Conservation (phyloP, 2,113 vertebrate species). For the Vulpes ferrilata region DNA sequence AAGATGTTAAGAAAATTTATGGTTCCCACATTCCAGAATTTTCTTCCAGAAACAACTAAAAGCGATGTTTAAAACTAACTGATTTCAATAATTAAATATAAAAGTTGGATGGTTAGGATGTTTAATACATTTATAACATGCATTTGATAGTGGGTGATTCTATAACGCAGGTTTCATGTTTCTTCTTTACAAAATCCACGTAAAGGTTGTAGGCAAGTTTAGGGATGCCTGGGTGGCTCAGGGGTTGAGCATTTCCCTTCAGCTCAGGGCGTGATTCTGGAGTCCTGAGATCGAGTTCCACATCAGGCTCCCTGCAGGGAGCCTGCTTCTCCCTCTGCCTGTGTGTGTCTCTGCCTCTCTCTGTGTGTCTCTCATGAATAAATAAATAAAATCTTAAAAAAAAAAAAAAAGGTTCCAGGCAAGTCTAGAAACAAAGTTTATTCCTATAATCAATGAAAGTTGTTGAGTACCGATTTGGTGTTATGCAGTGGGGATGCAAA, state of each 20-base stretch:
- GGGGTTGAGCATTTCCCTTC: too few species aligned
- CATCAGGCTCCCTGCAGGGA: too few species aligned
- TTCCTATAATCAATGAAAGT: neutral
- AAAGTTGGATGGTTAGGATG: neutral
- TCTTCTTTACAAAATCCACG: neutral
- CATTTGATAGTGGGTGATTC: neutral
- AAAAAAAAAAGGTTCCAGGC: neutral
- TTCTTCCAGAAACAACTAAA: neutral
- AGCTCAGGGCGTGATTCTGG: too few species aligned
- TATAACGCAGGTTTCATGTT: neutral
- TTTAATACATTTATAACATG: rapidly evolving
- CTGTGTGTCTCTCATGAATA: too few species aligned
- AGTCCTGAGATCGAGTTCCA: too few species aligned
- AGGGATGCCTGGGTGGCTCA: too few species aligned
- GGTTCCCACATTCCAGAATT: neutral
- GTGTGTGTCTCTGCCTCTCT: too few species aligned
- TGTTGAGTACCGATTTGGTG: too few species aligned
- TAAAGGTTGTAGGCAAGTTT: neutral
- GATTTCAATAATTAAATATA: too few species aligned
- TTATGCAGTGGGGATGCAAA: neutral
- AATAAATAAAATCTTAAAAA: too few species aligned
- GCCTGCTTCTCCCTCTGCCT: too few species aligned
- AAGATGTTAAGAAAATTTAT: neutral
- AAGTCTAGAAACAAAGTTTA: neutral
- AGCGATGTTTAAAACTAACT: neutral